phyloP scores from a whole-genome alignment of 2,113 vertebrate genomes.

The Microtus pennsylvanicus region DNA sequence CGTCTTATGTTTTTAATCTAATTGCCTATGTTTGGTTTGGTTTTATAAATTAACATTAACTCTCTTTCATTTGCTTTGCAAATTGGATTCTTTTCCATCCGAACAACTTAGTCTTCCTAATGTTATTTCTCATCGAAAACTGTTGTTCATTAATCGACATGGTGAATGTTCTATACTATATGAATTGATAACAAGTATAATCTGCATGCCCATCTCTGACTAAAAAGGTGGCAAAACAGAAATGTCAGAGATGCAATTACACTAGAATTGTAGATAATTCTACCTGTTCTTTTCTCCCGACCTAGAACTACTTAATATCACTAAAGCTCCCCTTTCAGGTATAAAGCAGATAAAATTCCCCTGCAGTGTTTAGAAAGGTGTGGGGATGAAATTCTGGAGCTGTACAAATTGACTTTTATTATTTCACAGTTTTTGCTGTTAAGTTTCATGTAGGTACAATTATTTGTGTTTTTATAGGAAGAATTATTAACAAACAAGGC shows the following conservation, averaged over 20 bases:
- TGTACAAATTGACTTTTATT: background rate
- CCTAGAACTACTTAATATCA: background rate
- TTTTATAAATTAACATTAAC: background rate
- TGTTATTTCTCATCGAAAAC: background rate
- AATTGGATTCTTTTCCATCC: background rate
- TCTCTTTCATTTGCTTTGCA: background rate
- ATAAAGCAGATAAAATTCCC: background rate
- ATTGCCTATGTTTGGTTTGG: background rate
- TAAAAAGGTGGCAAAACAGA: background rate
- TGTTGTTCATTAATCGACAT: background rate
- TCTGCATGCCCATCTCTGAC: background rate
- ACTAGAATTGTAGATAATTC: background rate
- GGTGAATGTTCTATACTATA: background rate
- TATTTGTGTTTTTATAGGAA: slow-evolving; percentile 31
- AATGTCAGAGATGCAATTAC: background rate
- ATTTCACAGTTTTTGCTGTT: background rate
- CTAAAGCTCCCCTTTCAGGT: background rate
- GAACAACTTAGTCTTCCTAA: background rate
- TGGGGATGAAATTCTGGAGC: background rate
- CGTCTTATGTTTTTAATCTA: background rate
- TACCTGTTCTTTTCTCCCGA: background rate
- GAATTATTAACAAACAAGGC: slow-evolving; percentile 9
- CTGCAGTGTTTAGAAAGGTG: background rate
- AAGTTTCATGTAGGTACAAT: background rate
- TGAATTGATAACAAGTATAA: background rate